Base-by-base conservation (phyloP, 2,888 invertebrate species). In the Trilocha varians region DNA sequence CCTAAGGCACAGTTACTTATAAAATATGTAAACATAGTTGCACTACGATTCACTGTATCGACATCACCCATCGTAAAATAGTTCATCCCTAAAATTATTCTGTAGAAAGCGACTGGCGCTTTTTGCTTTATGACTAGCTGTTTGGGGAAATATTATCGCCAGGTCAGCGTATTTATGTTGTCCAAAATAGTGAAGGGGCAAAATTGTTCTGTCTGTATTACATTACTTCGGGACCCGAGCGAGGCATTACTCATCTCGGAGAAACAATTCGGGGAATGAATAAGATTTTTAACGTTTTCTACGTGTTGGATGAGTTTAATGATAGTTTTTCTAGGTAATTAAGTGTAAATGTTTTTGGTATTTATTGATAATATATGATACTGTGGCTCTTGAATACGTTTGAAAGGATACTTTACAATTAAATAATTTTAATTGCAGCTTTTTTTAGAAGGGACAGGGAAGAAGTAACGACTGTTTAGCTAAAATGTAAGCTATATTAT, bases 121-220 rank as follows among this genome's bases (percentile, higher is more conserved):
- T 62, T 65, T 65, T 64, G 61, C 62, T 63, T 64, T 65, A 65
- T 59, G 61, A 56, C 55, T 57, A 52, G 48, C 55, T 50, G 55
- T 56, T 57, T 50, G 51, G 54, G 52, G 52, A 54, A 51, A 50
- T 50, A 55, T 52, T 51, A 53, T 51, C 49, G 47, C 36, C 36
- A 34, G 49, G 46, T 41, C 41, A 42, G 40, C 42, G 43, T 43
- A 43, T 43, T 43, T 43, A 43, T 43, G 42, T 36, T 44, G 44
- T 40, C 44, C 39, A 44, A 39, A 43, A 41, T 38, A 41, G 41
- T 44, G 42, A 38, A 42, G 38, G 46, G 41, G 43, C 39, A 46
- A 49, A 46, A 45, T 44, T 40, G 46, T 47, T 47, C 43, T 38
- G 45, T 46, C 42, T 47, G 43, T 43, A 43, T 43, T 37, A 40